Evolutionary conservation across 2,113 vertebrate genomes (phyloP).

Genomic region (Arizona elegans): DNA sequence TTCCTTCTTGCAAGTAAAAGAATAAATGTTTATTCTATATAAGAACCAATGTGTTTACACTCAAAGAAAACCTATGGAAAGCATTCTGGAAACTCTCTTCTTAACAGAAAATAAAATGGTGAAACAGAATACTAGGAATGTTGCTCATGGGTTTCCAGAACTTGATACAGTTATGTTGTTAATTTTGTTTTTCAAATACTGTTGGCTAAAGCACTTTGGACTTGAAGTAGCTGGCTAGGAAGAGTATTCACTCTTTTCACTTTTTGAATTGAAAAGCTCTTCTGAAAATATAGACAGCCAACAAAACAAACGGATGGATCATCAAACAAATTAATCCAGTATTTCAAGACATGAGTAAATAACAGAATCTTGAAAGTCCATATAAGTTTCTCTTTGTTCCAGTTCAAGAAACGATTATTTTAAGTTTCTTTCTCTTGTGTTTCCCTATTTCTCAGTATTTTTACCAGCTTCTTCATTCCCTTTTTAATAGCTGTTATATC

Average conservation of each 20-base stretch:
- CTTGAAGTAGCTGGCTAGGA: too few species aligned
- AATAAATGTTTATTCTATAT: neutral
- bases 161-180: conserved; percentile 38
- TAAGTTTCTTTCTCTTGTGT: too few species aligned
- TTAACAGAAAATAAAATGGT: neutral
- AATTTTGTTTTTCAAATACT: conserved; percentile 42
- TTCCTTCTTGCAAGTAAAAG: neutral
- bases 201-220: conserved; percentile 45
- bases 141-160: conserved; percentile 40
- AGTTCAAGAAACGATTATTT: too few species aligned
- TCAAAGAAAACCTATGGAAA: conserved; percentile 53
- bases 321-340: too few species aligned
- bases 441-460: neutral
- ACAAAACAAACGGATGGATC: too few species aligned
- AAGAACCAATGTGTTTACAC: conserved; percentile 33
- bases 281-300: too few species aligned
- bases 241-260: too few species aligned
- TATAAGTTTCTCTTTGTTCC: too few species aligned
- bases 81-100: conserved; percentile 31
- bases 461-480: neutral
- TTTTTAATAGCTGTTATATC: neutral
- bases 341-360: too few species aligned
- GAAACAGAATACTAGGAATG: neutral
- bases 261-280: too few species aligned
- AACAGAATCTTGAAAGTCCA: too few species aligned